Conservation (phyloP, 2,888 invertebrate genomes). For the Catonia carolina region DNA sequence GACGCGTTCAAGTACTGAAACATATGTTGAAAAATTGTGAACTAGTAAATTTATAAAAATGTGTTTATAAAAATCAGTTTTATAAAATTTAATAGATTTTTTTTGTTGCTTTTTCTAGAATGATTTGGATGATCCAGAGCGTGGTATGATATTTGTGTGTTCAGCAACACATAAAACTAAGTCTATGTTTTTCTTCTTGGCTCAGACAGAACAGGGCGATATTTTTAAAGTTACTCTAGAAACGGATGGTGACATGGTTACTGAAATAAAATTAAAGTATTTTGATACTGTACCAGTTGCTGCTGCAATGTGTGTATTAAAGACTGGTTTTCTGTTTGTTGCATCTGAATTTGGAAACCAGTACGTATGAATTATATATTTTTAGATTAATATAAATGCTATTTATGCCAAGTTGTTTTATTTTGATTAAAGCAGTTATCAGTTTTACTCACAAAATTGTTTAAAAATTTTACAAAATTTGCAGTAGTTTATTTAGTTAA, state of each 20-base stretch:
- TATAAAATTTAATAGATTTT: too few species aligned
- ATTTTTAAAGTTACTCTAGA: conserved; percentile 96
- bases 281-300: conserved; percentile 99
- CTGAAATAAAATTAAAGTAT: conserved; percentile 97
- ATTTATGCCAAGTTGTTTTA: too few species aligned
- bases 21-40: too few species aligned
- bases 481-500: too few species aligned
- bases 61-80: too few species aligned
- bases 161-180: conserved; percentile 99
- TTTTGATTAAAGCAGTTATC: too few species aligned
- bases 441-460: too few species aligned
- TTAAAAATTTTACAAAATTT: too few species aligned
- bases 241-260: conserved; percentile 96
- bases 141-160: conserved; percentile 99
- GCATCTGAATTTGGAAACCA: conserved; percentile 99
- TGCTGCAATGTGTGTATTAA: conserved; percentile 93
- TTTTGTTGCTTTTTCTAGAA: conserved; percentile 50
- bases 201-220: conserved; percentile 97
- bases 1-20: too few species aligned
- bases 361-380: conserved; percentile 79
- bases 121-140: conserved; percentile 97
- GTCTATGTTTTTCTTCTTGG: conserved; percentile 98
- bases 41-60: too few species aligned
- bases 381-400: too few species aligned
- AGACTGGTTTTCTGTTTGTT: conserved; percentile 97